A percentile compares a stretch with the other conserved stretches of the same genome.
phyloP scores from a whole-genome alignment of 2,113 vertebrate genomes.

The Genyomyrus donnyi region DNA sequence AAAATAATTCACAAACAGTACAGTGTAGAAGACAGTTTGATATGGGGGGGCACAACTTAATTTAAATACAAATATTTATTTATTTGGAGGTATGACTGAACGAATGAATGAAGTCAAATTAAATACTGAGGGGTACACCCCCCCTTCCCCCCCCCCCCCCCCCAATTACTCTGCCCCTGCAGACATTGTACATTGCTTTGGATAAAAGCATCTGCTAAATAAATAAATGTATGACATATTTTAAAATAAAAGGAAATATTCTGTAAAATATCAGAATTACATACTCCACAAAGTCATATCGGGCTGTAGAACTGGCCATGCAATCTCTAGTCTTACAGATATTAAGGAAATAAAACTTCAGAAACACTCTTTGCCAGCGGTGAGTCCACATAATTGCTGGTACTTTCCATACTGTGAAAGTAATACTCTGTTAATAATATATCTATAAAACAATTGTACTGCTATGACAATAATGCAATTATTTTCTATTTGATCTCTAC shows the following conservation, averaged over 20 bases:
- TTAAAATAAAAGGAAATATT: neutral
- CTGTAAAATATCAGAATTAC: neutral
- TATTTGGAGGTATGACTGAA: neutral
- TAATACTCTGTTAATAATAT: conserved; percentile 18
- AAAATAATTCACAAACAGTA: neutral
- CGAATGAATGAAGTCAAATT: neutral
- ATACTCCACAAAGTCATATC: neutral
- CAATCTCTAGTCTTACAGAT: neutral
- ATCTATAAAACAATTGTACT: conserved; percentile 16
- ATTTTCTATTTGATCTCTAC: neutral
- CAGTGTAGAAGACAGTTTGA: neutral
- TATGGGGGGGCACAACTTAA: neutral
- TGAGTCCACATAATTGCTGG: neutral
- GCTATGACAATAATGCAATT: neutral
- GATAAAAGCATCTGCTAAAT: no score
- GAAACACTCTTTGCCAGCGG: neutral
- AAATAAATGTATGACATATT: neutral
- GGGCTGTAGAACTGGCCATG: neutral
- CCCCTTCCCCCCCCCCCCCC: no score
- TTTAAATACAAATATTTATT: neutral
- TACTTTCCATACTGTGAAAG: neutral
- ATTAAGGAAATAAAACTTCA: neutral
- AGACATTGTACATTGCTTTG: no score
- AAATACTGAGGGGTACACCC: no score
- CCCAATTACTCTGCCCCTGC: neutral